Percentiles rank a stretch among this genome's conserved stretches.
Conservation (phyloP, 2,797 vertebrate species). For the Hypotaenidia philippensis region DNA sequence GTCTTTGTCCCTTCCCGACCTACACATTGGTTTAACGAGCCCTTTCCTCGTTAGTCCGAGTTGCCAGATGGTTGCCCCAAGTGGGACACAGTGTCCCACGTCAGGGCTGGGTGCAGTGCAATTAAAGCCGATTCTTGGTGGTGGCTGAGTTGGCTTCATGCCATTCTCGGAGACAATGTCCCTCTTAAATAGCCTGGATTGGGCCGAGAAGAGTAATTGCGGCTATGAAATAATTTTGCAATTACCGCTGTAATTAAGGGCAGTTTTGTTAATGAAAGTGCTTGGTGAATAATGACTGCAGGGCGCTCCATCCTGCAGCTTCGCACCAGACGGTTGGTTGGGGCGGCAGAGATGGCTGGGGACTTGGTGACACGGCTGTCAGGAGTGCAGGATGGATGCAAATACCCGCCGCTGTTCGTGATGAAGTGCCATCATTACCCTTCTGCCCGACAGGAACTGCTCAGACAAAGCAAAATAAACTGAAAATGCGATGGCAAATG, state of each 20-base stretch:
- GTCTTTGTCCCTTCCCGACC: neutral
- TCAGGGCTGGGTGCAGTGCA: neutral
- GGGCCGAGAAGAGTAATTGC: constrained; percentile 80
- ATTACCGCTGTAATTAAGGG: constrained; percentile 86
- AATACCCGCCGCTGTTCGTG: constrained; percentile 46
- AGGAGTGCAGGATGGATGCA: constrained; percentile 69
- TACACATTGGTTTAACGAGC: neutral
- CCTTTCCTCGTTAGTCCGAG: neutral
- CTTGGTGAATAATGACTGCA: constrained; percentile 78
- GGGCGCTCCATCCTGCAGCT: constrained; percentile 73
- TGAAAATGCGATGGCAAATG: constrained; percentile 21
- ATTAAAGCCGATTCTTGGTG: constrained; percentile 13
- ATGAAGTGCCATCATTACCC: constrained; percentile 79
- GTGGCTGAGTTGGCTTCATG: constrained; percentile 63
- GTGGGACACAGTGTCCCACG: accelerated
- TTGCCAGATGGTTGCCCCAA: accelerated
- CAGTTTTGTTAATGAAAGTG: constrained; percentile 84
- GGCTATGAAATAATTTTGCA: constrained; percentile 81
- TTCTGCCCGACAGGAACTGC: constrained; percentile 69
- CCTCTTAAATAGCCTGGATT: constrained; percentile 75
- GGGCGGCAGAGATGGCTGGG: constrained; percentile 55
- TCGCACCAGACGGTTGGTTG: constrained; percentile 57
- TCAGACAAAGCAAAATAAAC: constrained; percentile 77
- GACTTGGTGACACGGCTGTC: constrained; percentile 76
- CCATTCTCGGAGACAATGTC: constrained; percentile 63